Evolutionary conservation across 1,140 invertebrate species (phyloP).

Genomic region (Papilio glaucus): DNA sequence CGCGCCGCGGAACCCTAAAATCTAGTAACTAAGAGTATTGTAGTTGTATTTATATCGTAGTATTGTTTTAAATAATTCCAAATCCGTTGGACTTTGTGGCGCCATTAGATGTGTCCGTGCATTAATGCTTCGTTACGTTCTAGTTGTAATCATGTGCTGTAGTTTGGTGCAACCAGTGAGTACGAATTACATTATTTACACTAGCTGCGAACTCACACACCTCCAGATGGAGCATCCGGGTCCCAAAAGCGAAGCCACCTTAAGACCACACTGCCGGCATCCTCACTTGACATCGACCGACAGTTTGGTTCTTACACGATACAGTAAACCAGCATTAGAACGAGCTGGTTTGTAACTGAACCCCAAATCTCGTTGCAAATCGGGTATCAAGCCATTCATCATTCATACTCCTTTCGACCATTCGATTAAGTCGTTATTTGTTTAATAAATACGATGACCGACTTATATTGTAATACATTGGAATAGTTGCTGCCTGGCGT

Average conservation of each 20-base stretch:
- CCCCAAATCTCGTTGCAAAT: too few relatives aligned
- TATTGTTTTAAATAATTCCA: not conserved
- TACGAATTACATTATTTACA: not conserved
- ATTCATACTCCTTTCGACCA: too few relatives aligned
- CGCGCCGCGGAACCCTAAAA: conserved; percentile 8
- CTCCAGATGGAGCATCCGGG: too few relatives aligned
- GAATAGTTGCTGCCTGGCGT: not conserved
- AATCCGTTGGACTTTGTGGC: not conserved
- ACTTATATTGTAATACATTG: not conserved
- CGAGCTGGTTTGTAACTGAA: too few relatives aligned
- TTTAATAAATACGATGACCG: conserved; percentile 17
- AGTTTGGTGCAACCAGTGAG: not conserved
- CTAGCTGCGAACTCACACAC: too few relatives aligned
- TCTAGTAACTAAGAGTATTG: too few relatives aligned
- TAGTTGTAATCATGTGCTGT: conserved; percentile 19
- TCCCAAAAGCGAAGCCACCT: too few relatives aligned
- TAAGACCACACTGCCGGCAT: too few relatives aligned
- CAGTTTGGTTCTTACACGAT: too few relatives aligned
- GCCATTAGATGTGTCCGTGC: conserved; percentile 4
- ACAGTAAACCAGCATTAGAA: too few relatives aligned
- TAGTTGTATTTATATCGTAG: not conserved
- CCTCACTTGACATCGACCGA: too few relatives aligned
- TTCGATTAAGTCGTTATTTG: not conserved
- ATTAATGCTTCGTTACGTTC: conserved; percentile 25
- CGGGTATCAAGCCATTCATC: too few relatives aligned